These are phyloP conservation scores for Hypercompe scribonia DNA, from an alignment of 2,888 invertebrate genomes.

Conservation along the genomic window DNA sequence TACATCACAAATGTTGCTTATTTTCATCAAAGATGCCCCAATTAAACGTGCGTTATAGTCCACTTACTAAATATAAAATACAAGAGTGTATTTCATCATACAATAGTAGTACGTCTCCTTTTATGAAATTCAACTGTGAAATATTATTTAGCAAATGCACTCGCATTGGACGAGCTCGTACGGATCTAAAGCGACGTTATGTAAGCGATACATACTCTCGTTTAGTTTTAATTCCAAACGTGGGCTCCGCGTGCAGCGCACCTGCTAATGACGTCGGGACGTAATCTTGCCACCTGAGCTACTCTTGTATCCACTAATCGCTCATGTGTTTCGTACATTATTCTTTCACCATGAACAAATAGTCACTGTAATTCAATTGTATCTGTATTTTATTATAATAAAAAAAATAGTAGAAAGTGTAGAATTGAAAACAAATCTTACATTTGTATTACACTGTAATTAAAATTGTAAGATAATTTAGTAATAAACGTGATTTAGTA, in stretches of 20 bases:
- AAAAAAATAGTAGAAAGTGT: not conserved
- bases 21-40: not conserved
- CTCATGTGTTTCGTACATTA: slow-evolving; percentile 7
- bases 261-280: slow-evolving; percentile 34
- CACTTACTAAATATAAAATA: slow-evolving; percentile 9
- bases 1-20: not conserved
- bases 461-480: no score
- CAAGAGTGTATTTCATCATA: not conserved
- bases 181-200: not conserved
- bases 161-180: slow-evolving; percentile 4
- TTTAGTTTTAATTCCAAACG: not conserved
- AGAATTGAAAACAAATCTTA: no score
- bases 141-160: slow-evolving; percentile 15
- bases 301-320: slow-evolving; percentile 24
- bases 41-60: slow-evolving; percentile 2
- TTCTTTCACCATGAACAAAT: slow-evolving; percentile 7
- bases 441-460: no score
- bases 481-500: not conserved
- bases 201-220: not conserved
- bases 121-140: not conserved
- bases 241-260: not conserved
- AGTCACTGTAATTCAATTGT: slow-evolving; percentile 16
- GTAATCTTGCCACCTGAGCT: slow-evolving; percentile 19
- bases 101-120: slow-evolving; percentile 8
- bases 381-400: not conserved